Conservation (phyloP, 1,140 invertebrate genomes). For the Neodiprion lecontei region DNA sequence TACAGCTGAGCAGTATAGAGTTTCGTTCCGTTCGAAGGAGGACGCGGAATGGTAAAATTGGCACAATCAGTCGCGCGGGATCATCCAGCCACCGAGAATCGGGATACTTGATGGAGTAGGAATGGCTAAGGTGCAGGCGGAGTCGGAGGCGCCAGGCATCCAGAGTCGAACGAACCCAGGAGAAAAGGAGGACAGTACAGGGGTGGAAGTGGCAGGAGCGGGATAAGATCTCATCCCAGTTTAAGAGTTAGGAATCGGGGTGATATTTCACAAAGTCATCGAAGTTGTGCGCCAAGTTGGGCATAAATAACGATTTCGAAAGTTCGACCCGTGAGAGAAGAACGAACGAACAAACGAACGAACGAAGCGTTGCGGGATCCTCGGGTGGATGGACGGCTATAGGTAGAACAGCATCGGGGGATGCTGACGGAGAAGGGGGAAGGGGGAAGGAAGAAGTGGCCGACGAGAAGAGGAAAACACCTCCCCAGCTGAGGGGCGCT, state of each 20-base stretch:
- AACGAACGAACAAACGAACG: not conserved
- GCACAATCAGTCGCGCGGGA: no score
- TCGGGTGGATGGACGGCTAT: not conserved
- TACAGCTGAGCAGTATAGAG: not conserved
- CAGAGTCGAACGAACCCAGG: constrained; percentile 39
- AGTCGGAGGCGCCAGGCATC: not conserved
- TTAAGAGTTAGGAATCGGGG: constrained; percentile 43
- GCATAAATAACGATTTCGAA: constrained; percentile 48
- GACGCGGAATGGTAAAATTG: no score
- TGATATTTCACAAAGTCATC: constrained; percentile 59
- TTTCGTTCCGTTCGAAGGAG: no score
- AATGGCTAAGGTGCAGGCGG: constrained; percentile 39
- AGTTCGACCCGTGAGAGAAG: constrained; percentile 10
- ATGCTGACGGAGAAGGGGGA: not conserved
- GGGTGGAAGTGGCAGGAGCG: not conserved
- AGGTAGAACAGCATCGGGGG: not conserved
- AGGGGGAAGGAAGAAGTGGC: constrained; percentile 8
- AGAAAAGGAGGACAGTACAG: constrained; percentile 27
- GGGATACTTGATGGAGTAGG: not conserved
- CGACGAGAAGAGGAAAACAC: constrained; percentile 7
- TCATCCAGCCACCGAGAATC: no score
- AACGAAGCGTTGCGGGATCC: constrained; percentile 26
- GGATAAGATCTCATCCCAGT: not conserved
- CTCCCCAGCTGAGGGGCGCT: constrained; percentile 32
- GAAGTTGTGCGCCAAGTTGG: constrained; percentile 55